Base-by-base conservation (phyloP, 2,888 invertebrate genomes). In the Congeria kusceri region DNA sequence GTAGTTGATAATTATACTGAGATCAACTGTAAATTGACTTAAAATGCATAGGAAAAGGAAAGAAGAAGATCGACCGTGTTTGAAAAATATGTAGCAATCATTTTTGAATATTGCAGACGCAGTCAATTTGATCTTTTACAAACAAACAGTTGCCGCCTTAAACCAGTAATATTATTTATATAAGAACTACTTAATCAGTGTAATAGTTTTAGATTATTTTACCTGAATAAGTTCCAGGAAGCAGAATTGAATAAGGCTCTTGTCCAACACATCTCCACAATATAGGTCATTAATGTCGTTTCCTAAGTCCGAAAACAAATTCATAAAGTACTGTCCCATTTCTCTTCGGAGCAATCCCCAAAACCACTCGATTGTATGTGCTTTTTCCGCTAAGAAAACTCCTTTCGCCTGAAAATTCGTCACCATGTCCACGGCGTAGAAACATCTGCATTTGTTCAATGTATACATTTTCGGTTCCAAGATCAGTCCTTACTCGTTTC, bases 401-500 rank as follows among this genome's bases (percentile, higher is more conserved):
- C n/a, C 44, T 61, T 46, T 63, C 44, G 25, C 63, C 39, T 15
- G 71, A 20, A 53, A 59, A 28, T 23, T 53, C 61, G 46, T 74
- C 67, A 23, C 28, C 39, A 53, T 74, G 56, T 15, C 62, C 39
- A 18, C 53, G 27, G n/a, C 57, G 29, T n/a, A 73, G 57, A 28
- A 78, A 39, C 39, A 39, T 39, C 39, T 59, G 68, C 68, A 68
- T 58, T 27, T 58, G 20, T 59, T 59, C 44, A 18, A 61, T 46
- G 28, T 39, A 44, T 13, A 29, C 53, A 73, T 85, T 85, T 71
- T 85, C 84, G 15, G 75, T 82, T 20, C 80, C 82, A 28, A 57
- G 63, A 56, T 83, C 81, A 5, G 64, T 63, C 29, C 80, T 58
- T n/a, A 85, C 63, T 25, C 61, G 0, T 18, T 28, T 20, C 20